A percentile compares a stretch with the other conserved stretches of the same genome.
Evolutionary conservation across 2,888 invertebrate genomes (phyloP).

Genomic region (Malacosoma neustria): DNA sequence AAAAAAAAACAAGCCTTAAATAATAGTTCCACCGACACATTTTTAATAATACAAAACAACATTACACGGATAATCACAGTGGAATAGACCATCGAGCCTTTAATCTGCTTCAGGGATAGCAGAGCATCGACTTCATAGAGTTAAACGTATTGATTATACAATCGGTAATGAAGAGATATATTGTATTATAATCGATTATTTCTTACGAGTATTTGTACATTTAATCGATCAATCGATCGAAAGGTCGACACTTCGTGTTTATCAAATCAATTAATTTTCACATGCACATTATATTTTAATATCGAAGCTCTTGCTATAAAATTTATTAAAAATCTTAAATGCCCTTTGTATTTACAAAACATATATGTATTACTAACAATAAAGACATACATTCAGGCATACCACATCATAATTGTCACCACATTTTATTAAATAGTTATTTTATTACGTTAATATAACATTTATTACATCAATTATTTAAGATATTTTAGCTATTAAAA

Average conservation of each 20-base stretch:
- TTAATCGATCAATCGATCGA: slow-evolving; percentile 18
- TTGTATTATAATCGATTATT: slow-evolving; percentile 8
- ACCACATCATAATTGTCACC: no score
- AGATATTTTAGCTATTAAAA: not conserved
- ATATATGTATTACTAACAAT: no score
- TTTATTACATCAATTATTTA: no score
- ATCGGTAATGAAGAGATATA: slow-evolving; percentile 13
- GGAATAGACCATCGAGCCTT: slow-evolving; percentile 19
- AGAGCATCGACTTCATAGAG: not conserved
- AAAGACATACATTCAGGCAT: no score
- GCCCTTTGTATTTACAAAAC: no score
- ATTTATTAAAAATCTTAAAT: no score
- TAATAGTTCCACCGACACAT: slow-evolving; percentile 37
- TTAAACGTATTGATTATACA: not conserved
- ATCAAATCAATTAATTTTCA: slow-evolving; percentile 15
- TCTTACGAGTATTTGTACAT: slow-evolving; percentile 41
- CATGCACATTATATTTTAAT: not conserved
- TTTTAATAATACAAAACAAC: slow-evolving; percentile 22
- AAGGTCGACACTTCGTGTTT: not conserved
- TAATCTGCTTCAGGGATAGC: not conserved
- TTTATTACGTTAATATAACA: no score
- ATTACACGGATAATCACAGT: slow-evolving; percentile 31
- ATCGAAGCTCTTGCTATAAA: no score
- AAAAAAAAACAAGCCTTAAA: slow-evolving; percentile 9
- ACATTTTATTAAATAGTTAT: no score